Base-by-base conservation (phyloP, 2,113 vertebrate genomes). In the Eclectus roratus region DNA sequence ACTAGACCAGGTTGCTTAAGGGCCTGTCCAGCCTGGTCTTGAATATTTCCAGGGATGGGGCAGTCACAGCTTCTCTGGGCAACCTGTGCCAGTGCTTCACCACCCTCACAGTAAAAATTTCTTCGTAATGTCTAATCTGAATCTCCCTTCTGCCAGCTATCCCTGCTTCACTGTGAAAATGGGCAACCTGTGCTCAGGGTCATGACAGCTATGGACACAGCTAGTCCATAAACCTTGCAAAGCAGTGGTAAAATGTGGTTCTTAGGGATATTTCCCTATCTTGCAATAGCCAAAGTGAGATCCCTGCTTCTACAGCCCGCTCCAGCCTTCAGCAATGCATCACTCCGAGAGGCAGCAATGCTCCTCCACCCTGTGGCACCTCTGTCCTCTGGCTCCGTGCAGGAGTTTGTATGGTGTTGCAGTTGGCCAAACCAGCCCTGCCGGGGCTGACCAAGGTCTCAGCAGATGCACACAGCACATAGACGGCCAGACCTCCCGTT, bases 331-430 rank as follows among this genome's bases (percentile, higher is more conserved):
- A 76, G 25, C 31, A 85, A 2, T 1, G 1, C 47, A 11, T 43
- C 0, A 0, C 5, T 19, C 14, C 49, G 20, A 63, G 56, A 37
- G 15, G 19, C 11, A 72, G 23, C 35, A 76, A 9, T 29, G 25
- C 4, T 71, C 11, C 28, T 81, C 64, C 3, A 1, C 8, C 18
- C 41, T 44, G 5, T 0, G 0, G 28, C 29, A 47, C 16, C 24
- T 83, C 37, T 18, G 6, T 46, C 55, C 31, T 71, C 72, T 1
- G 1, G 4, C 17, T 64, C 37, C 24, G 1, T 49, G 24, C 31
- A 35, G 33, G 9, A 44, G 7, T 86, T 80, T 58, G 4, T 53
- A n/a, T 3, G 3, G 25, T 3, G 3, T 12, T 89, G n/a, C 46
- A 8, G 13, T 50, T 79, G 19, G 58, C 29, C 43, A 64, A 53